Base-by-base conservation (phyloP, 1,140 invertebrate genomes). In the Camponotus vicinus region DNA sequence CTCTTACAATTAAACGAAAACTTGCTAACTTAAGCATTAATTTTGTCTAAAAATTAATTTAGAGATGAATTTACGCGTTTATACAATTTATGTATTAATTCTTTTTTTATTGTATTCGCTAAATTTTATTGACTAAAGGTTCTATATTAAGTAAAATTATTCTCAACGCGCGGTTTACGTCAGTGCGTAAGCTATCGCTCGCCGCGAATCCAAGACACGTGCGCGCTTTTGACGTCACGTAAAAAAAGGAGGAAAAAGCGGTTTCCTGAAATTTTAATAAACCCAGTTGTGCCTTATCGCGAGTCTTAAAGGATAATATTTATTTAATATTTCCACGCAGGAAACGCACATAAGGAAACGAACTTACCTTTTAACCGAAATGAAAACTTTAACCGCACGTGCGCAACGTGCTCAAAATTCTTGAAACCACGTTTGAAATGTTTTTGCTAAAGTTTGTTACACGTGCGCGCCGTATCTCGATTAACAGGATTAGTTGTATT, bases 141-240 rank as follows among this genome's bases (percentile, higher is more conserved):
- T 70, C 40, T 32, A 15, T 15, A 11, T n/a, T 13, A 15, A 45
- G 59, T 59, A 3, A 70, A 49, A 52, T 42, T 37, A 37, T 61
- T 73, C 18, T 49, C 67, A 34, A 34, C 34, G 27, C 40, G 27
- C 40, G 55, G 42, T 73, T 82, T 82, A 73, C 67, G 40, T 82
- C 79, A 73, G 27, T 73, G 67, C 67, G 69, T 73, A 40, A 45
- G 73, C 15, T 27, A n/a, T 40, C 7, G 21, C 4, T 34, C 37
- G 5, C 15, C 52, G 78, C 37, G 21, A 15, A 40, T 61, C 27
- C 21, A 21, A 70, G 34, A 37, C 79, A 73, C 79, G 67, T 73
- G 79, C 79, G 27, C 27, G 18, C 18, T 61, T 34, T 61, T 82
- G 67, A 82, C 79, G 67, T 73, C 67, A 82, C 67, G 67, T 73